Conservation (phyloP, 2,797 vertebrate genomes). For the Sebastes matsubarae region DNA sequence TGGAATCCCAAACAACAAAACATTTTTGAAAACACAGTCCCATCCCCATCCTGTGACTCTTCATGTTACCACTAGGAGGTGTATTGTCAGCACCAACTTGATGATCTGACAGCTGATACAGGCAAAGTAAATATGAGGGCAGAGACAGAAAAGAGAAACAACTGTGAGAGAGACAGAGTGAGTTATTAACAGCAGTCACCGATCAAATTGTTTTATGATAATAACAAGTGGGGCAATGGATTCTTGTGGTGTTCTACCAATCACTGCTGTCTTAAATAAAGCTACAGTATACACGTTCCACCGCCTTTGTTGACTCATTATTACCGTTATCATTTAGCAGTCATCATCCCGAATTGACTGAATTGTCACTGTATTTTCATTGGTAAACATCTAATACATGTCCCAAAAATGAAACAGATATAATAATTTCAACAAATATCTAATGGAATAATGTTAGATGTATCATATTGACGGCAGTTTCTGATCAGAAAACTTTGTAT, state of each 20-base stretch:
- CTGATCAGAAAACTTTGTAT: background rate
- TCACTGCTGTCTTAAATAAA: background rate
- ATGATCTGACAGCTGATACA: too few relatives aligned
- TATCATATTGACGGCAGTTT: background rate
- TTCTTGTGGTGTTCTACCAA: background rate
- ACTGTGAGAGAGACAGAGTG: background rate
- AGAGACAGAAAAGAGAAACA: background rate
- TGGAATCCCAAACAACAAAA: too few relatives aligned
- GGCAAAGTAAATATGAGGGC: background rate
- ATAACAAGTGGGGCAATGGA: background rate
- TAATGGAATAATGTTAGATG: background rate
- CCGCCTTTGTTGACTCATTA: background rate
- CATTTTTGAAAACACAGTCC: too few relatives aligned
- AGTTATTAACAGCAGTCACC: background rate
- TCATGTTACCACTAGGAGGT: too few relatives aligned
- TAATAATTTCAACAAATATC: background rate
- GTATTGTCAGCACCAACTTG: too few relatives aligned
- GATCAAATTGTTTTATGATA: background rate
- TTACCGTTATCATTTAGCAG: background rate
- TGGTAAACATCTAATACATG: background rate
- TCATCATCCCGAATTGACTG: background rate
- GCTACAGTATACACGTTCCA: background rate
- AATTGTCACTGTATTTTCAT: background rate
- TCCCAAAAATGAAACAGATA: background rate
- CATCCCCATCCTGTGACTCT: too few relatives aligned